Base-by-base conservation (phyloP, 2,797 vertebrate species). In the Parotocinclus haroldoi region DNA sequence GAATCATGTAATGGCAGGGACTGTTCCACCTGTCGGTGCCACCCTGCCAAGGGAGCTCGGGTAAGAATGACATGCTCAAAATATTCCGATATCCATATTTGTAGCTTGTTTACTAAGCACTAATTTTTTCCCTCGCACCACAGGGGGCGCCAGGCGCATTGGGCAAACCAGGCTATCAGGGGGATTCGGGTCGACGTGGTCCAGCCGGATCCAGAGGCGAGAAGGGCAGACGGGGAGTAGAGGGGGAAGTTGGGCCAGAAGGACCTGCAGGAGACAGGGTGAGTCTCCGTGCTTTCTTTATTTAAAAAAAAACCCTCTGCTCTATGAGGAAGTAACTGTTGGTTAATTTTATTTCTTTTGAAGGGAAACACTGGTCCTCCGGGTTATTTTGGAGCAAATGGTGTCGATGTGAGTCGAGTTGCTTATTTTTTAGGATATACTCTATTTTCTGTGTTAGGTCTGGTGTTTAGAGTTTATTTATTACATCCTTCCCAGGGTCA, bases 41-140 rank as follows among this genome's bases (percentile, higher is more conserved):
- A 92, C 61, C 92, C 93, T 50, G 89, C 92, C 51, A 95, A 96
- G 87, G 95, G 95, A 79, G 88, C 91, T 0, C 89, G 76, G 90
- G 94, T 96, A 83, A 90, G 92, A 53, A 3, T 5, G 27, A 27
- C 19, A 6, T 3, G 7, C 9, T 42, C n/a, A 40, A 10, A 10
- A 5, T 52, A 10, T 18, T 10, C 10, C 5, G 27, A 27, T 27
- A 27, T 27, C 2, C 27, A 27, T 27, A 27, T 27, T 27, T 27
- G 27, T 27, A 5, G 27, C 27, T 27, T 27, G 27, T 27, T 2
- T 27, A 27, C 10, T 52, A 18, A 44, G 4, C 3, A 3, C 27
- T 40, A 2, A 10, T 40, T 36, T 6, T 36, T 10, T 69, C 4
- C 69, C 51, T 16, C 58, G 39, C 46, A 64, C 7, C 69, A 17